Evolutionary conservation across 2,113 vertebrate genomes (phyloP), one percentile per base, ranked within the genome.

Genomic region (Irena cyanogastra): DNA sequence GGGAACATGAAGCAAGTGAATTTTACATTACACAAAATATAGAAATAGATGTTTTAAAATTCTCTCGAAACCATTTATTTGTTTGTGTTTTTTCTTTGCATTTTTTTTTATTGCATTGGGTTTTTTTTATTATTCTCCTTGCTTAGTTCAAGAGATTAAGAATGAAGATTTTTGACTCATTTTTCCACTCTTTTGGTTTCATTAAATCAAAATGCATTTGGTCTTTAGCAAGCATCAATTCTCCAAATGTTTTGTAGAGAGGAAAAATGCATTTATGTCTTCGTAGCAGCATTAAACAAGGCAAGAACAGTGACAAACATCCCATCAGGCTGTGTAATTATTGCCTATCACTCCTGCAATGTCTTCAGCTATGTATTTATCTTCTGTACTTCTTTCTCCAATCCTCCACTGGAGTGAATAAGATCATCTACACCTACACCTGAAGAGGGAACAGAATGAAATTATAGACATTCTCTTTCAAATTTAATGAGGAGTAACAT

Each of bases 381-480:
- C 41, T 88, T 44, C 65, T 64, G 16, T 33, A 23, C 27, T 33
- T 49, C 37, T 42, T 84, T 60, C 30, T 53, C 41, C 37, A 65
- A 0, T 28, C 81, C n/a, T 83, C 50, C 44, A n/a, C 47, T 33
- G 12, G 30, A 89, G 90, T 88, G 81, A 94, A 23, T 60, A 60
- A 65, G 66, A 86, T 94, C 57, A 78, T 69, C 71, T 50, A 45
- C 8, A 76, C 82, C 80, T 90, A 57, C 54, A 57, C 84, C 68
- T 20, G 9, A 86, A 37, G 26, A 33, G 18, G 31, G 63, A 82
- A 66, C 41, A 68, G 69, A 78, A 95, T 84, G 52, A 79, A 85
- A 92, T 96, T 86, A 82, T 3, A 24, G 68, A 44, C 83, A 50
- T 75, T 93, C 75, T 64, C 77, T 92, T 83, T 96, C 63, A 78